Evolutionary conservation across 1,140 invertebrate species (phyloP).

Genomic region (Hycleus phaleratus): DNA sequence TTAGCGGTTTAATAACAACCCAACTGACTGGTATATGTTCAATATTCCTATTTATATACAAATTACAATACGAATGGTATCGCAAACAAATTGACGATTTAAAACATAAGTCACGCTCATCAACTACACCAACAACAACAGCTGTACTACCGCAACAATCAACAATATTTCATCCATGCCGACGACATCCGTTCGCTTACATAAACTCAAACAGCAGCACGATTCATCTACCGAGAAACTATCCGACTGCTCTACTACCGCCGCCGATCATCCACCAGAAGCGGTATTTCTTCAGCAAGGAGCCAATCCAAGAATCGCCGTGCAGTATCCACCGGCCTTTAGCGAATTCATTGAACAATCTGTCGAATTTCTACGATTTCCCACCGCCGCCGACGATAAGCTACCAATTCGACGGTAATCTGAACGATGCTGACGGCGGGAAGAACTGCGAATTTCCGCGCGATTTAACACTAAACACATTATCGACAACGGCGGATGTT

Average conservation of each 20-base stretch:
- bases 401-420: slow-evolving; percentile 37
- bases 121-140: slow-evolving; percentile 21
- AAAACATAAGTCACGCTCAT: slow-evolving; percentile 24
- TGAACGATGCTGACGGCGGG: slow-evolving; percentile 9
- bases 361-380: slow-evolving; percentile 49
- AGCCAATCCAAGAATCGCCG: slow-evolving; percentile 39
- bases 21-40: slow-evolving; percentile 78
- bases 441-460: slow-evolving; percentile 33
- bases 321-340: slow-evolving; percentile 41
- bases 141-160: slow-evolving; percentile 32
- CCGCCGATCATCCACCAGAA: slow-evolving; percentile 33
- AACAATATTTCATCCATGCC: slow-evolving; percentile 36
- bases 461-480: slow-evolving; percentile 39
- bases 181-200: slow-evolving; percentile 40
- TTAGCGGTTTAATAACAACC: slow-evolving; percentile 73
- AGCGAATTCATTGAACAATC: slow-evolving; percentile 47
- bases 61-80: slow-evolving; percentile 47
- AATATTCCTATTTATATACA: slow-evolving; percentile 77
- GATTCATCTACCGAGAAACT: slow-evolving; percentile 39
- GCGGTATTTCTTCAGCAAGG: slow-evolving; percentile 34
- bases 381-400: slow-evolving; percentile 44
- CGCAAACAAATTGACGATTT: slow-evolving; percentile 38
- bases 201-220: slow-evolving; percentile 40
- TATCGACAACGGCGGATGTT: slow-evolving; percentile 41
- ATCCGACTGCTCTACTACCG: slow-evolving; percentile 13